These are phyloP conservation scores for Vimba vimba DNA, from an alignment of 2,113 vertebrate species.

Conservation along the genomic window DNA sequence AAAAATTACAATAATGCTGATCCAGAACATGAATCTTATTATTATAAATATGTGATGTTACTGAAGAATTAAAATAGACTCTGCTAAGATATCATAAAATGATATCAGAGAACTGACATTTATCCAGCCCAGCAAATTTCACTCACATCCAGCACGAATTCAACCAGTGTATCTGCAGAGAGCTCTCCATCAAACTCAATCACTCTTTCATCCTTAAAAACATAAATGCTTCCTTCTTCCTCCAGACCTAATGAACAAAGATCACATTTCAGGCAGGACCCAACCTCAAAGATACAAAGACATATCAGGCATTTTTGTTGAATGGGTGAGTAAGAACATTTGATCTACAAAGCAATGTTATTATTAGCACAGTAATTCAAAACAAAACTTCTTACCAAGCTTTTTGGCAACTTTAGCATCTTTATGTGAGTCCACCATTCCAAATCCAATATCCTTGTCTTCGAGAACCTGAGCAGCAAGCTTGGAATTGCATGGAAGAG, in stretches of 20 bases:
- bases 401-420: conserved; percentile 93
- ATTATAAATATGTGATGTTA: no score
- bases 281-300: not conserved
- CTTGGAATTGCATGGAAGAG: conserved; percentile 71
- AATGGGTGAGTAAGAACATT: not conserved
- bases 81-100: no score
- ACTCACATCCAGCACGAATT: conserved; percentile 95
- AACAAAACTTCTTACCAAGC: conserved; percentile 78
- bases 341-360: not conserved
- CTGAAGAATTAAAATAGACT: no score
- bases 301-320: not conserved
- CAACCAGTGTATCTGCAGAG: conserved; percentile 90
- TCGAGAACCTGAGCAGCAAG: conserved; percentile 94
- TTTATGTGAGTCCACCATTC: conserved; percentile 91
- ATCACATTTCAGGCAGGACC: not conserved
- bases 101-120: not conserved
- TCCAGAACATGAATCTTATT: no score
- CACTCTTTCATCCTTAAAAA: conserved; percentile 90
- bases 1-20: no score
- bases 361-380: not conserved
- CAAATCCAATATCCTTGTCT: conserved; percentile 90
- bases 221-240: conserved; percentile 92
- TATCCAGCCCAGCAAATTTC: not conserved
- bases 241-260: conserved; percentile 79
- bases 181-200: conserved; percentile 97